Evolutionary conservation across 2,888 invertebrate genomes (phyloP).

Genomic region (Laspeyria flexula): DNA sequence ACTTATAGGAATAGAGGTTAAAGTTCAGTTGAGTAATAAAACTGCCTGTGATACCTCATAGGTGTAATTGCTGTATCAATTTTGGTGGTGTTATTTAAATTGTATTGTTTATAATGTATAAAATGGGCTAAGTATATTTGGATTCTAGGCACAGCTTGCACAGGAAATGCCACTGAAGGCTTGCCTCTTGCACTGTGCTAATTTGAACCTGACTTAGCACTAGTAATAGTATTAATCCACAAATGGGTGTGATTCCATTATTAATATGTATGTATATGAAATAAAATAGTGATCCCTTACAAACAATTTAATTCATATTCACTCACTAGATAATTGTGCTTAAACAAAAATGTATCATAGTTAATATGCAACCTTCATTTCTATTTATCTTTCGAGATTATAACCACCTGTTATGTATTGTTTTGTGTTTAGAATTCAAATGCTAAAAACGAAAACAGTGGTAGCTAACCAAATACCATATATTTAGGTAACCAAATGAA

Average conservation of each 20-base stretch:
- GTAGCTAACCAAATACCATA: background rate
- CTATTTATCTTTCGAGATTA: background rate
- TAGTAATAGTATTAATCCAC: constrained; percentile 45
- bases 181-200: constrained; percentile 17
- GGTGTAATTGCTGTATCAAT: constrained; percentile 41
- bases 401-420: background rate
- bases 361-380: background rate
- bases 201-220: constrained; percentile 30
- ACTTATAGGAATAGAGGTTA: constrained; percentile 24
- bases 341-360: constrained; percentile 4
- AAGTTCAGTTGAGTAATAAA: constrained; percentile 38
- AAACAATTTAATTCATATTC: constrained; percentile 24
- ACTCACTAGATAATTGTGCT: background rate
- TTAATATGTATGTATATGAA: constrained; percentile 41
- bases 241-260: constrained; percentile 42
- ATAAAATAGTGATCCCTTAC: constrained; percentile 17
- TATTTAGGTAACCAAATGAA: background rate
- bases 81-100: constrained; percentile 40
- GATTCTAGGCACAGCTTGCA: constrained; percentile 22
- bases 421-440: background rate
- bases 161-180: constrained; percentile 1
- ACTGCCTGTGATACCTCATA: constrained; percentile 48
- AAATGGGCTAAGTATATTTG: constrained; percentile 26
- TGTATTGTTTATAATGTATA: constrained; percentile 36
- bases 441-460: background rate